Evolutionary conservation across 2,113 vertebrate genomes (phyloP).

Genomic region (Oreochromis tanganicae): DNA sequence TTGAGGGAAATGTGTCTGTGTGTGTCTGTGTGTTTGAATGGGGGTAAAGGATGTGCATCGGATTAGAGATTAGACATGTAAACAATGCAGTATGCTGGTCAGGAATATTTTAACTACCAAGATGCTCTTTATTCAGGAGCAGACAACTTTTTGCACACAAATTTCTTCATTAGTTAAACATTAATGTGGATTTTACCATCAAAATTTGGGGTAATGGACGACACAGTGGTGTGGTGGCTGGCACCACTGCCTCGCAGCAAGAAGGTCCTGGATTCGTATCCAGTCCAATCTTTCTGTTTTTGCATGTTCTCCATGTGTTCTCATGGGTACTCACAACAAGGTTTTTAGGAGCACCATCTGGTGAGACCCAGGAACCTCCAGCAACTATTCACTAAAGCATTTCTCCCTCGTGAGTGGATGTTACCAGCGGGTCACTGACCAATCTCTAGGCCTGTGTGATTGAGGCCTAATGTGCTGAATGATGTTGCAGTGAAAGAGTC

Average conservation of each 20-base stretch:
- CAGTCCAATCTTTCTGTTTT: neutral
- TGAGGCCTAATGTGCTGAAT: neutral
- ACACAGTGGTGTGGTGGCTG: neutral
- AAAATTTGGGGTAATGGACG: neutral
- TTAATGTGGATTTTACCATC: neutral
- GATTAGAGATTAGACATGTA: slow-evolving; percentile 13
- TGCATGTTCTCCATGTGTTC: neutral
- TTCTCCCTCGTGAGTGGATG: neutral
- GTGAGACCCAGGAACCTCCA: neutral
- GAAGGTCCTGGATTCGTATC: neutral
- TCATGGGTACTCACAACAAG: neutral
- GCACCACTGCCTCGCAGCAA: neutral
- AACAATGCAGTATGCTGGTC: neutral
- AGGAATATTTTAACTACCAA: neutral
- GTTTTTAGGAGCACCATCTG: neutral
- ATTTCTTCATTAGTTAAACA: neutral
- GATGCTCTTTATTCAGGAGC: neutral
- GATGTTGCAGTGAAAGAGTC: neutral
- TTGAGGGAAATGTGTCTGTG: slow-evolving; percentile 5
- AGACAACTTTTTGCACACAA: neutral
- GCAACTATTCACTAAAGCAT: neutral
- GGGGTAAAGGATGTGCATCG: neutral
- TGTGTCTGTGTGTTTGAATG: neutral
- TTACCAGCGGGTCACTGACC: neutral
- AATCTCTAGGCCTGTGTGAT: neutral